Conservation (phyloP, 1,140 invertebrate species). For the Chionoecetes opilio region DNA sequence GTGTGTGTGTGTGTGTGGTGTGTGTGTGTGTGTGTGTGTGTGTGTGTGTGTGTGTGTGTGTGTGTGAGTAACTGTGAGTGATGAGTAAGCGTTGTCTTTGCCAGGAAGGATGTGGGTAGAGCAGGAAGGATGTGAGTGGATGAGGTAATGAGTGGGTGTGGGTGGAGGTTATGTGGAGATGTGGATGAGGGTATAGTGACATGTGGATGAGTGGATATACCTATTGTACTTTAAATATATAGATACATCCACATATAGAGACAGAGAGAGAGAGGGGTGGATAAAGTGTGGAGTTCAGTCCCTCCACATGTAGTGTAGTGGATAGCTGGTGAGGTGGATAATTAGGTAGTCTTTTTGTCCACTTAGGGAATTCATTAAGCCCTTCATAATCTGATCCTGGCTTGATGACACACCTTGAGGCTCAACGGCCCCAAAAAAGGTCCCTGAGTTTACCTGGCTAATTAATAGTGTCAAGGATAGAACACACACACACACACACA, state of each 20-base stretch:
- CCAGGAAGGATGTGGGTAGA: neutral
- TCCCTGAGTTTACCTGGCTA: neutral
- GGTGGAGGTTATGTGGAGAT: neutral
- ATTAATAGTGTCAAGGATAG: neutral
- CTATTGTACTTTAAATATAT: neutral
- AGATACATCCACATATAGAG: neutral
- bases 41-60: constrained; percentile 61
- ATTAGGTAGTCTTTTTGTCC: too few relatives aligned
- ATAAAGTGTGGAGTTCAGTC: too few relatives aligned
- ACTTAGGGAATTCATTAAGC: neutral
- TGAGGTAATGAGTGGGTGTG: too few relatives aligned
- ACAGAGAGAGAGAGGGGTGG: neutral
- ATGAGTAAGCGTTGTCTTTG: neutral
- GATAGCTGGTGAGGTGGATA: too few relatives aligned
- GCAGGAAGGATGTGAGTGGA: too few relatives aligned
- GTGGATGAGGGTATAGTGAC: neutral
- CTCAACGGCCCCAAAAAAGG: neutral
- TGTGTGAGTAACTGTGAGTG: constrained; percentile 29
- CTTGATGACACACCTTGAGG: neutral
- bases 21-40: constrained; percentile 11
- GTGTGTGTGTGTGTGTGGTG: too few relatives aligned
- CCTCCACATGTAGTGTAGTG: too few relatives aligned
- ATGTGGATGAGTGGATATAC: too few relatives aligned
- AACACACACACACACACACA: constrained; percentile 66
- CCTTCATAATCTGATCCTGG: neutral